Conservation (phyloP, 2,888 invertebrate species). For the Hydriomena furcata region DNA sequence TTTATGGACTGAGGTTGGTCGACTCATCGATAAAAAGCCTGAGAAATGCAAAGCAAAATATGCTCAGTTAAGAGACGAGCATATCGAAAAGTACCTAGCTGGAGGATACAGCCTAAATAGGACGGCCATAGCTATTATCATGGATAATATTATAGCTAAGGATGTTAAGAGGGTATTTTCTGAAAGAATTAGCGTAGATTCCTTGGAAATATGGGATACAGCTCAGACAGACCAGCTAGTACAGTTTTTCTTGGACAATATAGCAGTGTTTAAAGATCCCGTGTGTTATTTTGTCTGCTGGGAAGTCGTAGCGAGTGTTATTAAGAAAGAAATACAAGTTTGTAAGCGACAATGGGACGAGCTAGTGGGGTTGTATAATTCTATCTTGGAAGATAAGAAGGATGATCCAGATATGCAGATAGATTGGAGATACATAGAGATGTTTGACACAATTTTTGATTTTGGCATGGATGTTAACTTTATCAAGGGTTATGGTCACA, state of each 20-base stretch:
- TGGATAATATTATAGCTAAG: slow-evolving; percentile 66
- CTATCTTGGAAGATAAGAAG: slow-evolving; percentile 66
- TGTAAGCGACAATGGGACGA: slow-evolving; percentile 67
- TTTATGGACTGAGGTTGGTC: slow-evolving; percentile 72
- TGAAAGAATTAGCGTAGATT: slow-evolving; percentile 29
- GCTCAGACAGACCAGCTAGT: slow-evolving; percentile 61
- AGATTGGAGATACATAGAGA: slow-evolving; percentile 73
- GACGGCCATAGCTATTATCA: slow-evolving; percentile 59
- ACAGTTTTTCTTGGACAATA: slow-evolving; percentile 63
- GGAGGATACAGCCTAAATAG: slow-evolving; percentile 57
- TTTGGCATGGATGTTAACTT: slow-evolving; percentile 70
- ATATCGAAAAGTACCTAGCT: slow-evolving; percentile 53
- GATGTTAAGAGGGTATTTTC: slow-evolving; percentile 52
- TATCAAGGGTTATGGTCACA: slow-evolving; percentile 56
- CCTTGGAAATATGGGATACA: slow-evolving; percentile 46
- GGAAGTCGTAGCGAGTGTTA: slow-evolving; percentile 53
- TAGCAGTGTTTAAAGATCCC: slow-evolving; percentile 66
- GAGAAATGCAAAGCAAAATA: slow-evolving; percentile 60
- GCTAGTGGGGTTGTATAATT: slow-evolving; percentile 56
- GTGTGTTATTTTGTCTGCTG: slow-evolving; percentile 69
- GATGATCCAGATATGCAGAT: slow-evolving; percentile 71
- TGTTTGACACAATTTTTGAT: slow-evolving; percentile 75
- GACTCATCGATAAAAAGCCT: slow-evolving; percentile 61
- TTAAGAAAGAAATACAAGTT: slow-evolving; percentile 43
- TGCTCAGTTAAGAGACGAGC: slow-evolving; percentile 51